phyloP scores from a whole-genome alignment of 1,140 invertebrate genomes.

The Drosophila dunni region DNA sequence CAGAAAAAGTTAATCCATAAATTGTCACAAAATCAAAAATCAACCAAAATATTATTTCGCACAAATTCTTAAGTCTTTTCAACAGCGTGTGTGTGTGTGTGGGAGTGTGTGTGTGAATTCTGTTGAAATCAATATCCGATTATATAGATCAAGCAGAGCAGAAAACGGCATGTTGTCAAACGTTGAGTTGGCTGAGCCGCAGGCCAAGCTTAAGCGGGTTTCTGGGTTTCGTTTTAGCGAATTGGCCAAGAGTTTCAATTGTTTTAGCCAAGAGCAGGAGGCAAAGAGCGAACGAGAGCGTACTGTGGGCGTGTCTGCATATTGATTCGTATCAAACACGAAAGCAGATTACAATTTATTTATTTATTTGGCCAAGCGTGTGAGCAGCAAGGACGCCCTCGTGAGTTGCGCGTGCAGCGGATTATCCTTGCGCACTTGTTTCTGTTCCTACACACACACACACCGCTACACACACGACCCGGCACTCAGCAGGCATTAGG shows the following conservation, averaged over 20 bases:
- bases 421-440: constrained; percentile 76
- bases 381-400: constrained; percentile 32
- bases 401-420: constrained; percentile 66
- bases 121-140: constrained; percentile 71
- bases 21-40: constrained; percentile 80
- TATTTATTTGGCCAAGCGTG: constrained; percentile 71
- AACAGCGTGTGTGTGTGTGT: not conserved
- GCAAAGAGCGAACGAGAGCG: not conserved
- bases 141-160: constrained; percentile 73
- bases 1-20: constrained; percentile 73
- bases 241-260: constrained; percentile 5
- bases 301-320: constrained; percentile 69
- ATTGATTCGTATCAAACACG: constrained; percentile 81
- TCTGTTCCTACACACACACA: constrained; percentile 11
- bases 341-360: constrained; percentile 81
- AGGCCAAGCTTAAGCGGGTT: constrained; percentile 71
- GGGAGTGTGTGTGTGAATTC: constrained; percentile 34
- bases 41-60: constrained; percentile 75
- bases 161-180: constrained; percentile 80
- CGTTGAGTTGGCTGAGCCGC: constrained; percentile 71
- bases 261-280: not conserved
- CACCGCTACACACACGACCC: constrained; percentile 6
- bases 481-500: constrained; percentile 27
- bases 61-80: constrained; percentile 46
- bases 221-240: constrained; percentile 11